A percentile compares a stretch with the other conserved stretches of the same genome.
Evolutionary conservation across 2,888 invertebrate genomes (phyloP).

Genomic region (Eilema depressum): DNA sequence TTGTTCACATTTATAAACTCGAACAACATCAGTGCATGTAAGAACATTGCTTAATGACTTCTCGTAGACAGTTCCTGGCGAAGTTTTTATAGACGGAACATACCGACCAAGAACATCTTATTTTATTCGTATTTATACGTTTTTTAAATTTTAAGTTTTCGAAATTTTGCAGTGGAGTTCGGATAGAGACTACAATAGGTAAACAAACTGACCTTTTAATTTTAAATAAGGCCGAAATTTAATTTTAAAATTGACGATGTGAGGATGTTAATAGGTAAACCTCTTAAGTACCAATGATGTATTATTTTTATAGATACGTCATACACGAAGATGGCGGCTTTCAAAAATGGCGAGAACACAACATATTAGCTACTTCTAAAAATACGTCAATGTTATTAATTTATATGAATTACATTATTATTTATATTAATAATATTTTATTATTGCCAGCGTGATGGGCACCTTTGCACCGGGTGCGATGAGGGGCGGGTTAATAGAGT

Average conservation of each 20-base stretch:
- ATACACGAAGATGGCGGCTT: no score
- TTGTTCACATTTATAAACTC: conserved; percentile 66
- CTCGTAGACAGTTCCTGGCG: conserved; percentile 12
- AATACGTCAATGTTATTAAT: no score
- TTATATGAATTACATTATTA: no score
- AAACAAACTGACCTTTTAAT: neutral
- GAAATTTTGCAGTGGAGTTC: neutral
- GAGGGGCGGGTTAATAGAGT: no score
- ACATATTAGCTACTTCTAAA: no score
- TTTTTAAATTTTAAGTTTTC: neutral
- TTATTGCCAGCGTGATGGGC: no score
- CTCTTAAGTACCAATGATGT: no score
- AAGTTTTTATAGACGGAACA: conserved; percentile 6
- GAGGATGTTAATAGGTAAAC: neutral
- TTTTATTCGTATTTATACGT: neutral
- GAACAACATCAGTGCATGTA: conserved; percentile 27
- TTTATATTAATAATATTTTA: no score
- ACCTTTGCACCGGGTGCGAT: no score
- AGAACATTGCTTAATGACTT: conserved; percentile 22
- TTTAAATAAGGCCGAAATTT: neutral
- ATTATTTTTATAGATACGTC: no score
- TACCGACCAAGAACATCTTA: conserved; percentile 1
- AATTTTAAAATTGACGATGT: neutral
- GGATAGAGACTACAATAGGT: neutral
- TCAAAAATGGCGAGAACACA: no score